Evolutionary conservation across 2,888 invertebrate genomes (phyloP).

Genomic region (Dexiosoma caninum): DNA sequence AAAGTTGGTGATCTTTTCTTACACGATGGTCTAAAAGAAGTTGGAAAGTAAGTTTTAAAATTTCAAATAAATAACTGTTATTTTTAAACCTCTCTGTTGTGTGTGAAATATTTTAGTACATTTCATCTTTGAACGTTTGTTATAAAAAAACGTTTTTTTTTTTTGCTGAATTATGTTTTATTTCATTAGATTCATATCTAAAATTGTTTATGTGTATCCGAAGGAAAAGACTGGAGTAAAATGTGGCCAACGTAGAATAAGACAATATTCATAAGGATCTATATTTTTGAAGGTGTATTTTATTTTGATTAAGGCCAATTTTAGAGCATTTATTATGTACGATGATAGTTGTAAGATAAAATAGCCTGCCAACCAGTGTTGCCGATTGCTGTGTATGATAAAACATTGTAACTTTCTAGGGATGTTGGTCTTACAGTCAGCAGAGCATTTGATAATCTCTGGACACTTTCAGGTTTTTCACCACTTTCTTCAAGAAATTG

Average conservation of each 20-base stretch:
- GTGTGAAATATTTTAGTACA: not conserved
- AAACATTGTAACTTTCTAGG: too few species aligned
- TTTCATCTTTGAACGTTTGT: conserved; percentile 27
- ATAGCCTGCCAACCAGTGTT: not conserved
- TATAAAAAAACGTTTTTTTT: not conserved
- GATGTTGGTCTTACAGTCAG: too few species aligned
- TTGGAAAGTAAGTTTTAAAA: too few species aligned
- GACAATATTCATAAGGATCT: not conserved
- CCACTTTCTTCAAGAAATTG: too few species aligned
- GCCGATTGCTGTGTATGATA: not conserved
- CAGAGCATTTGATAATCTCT: too few species aligned
- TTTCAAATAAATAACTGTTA: not conserved
- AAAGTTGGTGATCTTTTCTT: too few species aligned
- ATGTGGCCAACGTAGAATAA: not conserved
- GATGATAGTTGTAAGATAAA: not conserved
- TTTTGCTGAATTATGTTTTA: conserved; percentile 27
- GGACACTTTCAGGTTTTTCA: too few species aligned
- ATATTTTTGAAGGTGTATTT: conserved; percentile 49
- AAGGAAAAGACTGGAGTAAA: not conserved
- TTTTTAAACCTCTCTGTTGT: not conserved
- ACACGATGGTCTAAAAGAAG: too few species aligned
- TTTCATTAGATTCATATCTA: conserved; percentile 54
- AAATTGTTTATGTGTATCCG: conserved; percentile 44
- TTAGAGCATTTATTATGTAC: not conserved
- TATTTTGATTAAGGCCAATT: conserved; percentile 25